Percentiles rank a stretch among this genome's conserved stretches.
Evolutionary conservation across 2,113 vertebrate genomes (phyloP).

Genomic region (Camarhynchus parvulus): DNA sequence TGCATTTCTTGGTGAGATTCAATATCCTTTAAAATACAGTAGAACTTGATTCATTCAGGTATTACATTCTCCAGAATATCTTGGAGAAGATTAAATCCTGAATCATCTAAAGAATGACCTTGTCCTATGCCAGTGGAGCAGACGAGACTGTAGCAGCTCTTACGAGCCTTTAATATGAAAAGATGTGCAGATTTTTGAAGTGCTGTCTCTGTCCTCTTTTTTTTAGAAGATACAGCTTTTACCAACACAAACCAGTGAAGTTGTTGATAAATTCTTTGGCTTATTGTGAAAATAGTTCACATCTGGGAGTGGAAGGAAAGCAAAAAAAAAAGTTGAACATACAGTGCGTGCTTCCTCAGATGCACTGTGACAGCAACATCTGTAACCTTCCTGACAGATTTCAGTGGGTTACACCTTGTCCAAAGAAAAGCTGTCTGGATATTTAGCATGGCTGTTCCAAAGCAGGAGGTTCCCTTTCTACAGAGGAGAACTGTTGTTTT

Average conservation of each 20-base stretch:
- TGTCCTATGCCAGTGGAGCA: not conserved
- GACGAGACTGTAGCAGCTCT: not conserved
- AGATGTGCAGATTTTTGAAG: not conserved
- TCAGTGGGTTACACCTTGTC: not conserved
- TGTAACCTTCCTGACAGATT: not conserved
- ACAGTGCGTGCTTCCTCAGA: not conserved
- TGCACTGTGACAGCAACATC: not conserved
- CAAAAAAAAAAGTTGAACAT: not conserved
- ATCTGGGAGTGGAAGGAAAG: not conserved
- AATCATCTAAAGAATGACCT: not conserved
- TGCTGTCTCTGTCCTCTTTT: not conserved
- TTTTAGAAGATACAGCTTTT: not conserved
- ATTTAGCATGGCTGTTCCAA: not conserved
- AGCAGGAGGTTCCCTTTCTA: not conserved
- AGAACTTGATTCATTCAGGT: not conserved
- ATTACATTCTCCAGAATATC: not conserved
- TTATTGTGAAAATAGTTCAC: not conserved
- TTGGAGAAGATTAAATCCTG: not conserved
- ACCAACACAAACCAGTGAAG: not conserved
- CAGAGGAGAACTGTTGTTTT: not conserved
- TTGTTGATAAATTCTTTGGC: not conserved
- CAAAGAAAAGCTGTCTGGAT: not conserved
- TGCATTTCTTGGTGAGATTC: not conserved
- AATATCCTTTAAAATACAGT: not conserved
- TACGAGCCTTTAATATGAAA: not conserved